Evolutionary conservation across 2,888 invertebrate genomes (phyloP).

Genomic region (Callyntrura guangdongensis): DNA sequence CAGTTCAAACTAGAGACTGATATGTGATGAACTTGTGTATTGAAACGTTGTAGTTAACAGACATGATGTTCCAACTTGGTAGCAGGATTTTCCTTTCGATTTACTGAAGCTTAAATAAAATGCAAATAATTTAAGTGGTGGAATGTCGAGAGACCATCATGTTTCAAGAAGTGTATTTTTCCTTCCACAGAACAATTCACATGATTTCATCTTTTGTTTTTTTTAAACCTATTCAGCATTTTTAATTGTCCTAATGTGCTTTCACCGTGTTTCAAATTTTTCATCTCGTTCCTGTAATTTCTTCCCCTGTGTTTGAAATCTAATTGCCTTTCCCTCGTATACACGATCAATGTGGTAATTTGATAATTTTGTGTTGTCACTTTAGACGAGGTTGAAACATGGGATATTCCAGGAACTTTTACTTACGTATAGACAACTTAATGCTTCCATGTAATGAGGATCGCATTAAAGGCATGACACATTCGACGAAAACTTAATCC

Average conservation of each 20-base stretch:
- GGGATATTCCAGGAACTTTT: no score
- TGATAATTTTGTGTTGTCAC: not conserved
- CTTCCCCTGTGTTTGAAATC: not conserved
- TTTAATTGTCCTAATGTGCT: not conserved
- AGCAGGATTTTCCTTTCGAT: not conserved
- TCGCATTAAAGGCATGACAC: no score
- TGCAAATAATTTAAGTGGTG: not conserved
- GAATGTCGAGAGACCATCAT: not conserved
- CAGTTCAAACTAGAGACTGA: no score
- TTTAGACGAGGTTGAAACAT: not conserved
- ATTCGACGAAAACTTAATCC: no score
- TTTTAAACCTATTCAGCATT: not conserved
- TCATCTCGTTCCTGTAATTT: not conserved
- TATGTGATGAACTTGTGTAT: no score
- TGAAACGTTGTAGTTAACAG: no score
- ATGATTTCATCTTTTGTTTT: conserved; percentile 58
- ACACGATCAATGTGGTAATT: not conserved
- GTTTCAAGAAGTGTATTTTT: conserved; percentile 17
- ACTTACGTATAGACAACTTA: no score
- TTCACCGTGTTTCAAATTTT: not conserved
- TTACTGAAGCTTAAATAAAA: not conserved
- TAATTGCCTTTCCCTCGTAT: not conserved
- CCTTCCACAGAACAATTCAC: conserved; percentile 1
- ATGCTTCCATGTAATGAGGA: no score
- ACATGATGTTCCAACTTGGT: no score